Percentiles rank a stretch among this genome's conserved stretches.
Conservation (phyloP, 92 coral and sea anemone species). For the Virgularia gustaviana region DNA sequence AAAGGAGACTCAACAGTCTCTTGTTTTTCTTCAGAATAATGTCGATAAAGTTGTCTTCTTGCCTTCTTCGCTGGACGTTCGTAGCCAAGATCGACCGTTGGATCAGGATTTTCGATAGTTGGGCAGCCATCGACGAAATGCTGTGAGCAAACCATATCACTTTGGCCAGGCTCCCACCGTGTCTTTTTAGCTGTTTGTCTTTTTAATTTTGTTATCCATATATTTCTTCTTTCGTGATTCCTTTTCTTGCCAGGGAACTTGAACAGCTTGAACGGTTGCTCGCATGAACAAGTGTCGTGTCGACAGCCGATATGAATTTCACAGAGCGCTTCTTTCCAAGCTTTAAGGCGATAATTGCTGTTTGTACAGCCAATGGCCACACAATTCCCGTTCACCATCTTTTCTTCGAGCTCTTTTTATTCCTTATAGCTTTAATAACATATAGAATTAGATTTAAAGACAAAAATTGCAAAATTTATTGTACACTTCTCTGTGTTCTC, state of each 20-base stretch:
- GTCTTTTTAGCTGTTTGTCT: slow-evolving; percentile 30
- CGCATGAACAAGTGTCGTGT: slow-evolving; percentile 44
- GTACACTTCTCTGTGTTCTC: neutral
- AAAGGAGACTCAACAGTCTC: slow-evolving; percentile 9
- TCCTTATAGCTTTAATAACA: too few species aligned
- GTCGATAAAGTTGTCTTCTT: slow-evolving; percentile 41
- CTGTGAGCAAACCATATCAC: slow-evolving; percentile 48
- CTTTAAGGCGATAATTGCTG: slow-evolving; percentile 39
- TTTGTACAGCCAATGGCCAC: slow-evolving; percentile 31
- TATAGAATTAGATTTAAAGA: neutral
- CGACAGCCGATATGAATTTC: slow-evolving; percentile 41
- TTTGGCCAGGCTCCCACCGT: slow-evolving; percentile 43
- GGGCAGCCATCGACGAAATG: slow-evolving; percentile 44
- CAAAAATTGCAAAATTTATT: neutral
- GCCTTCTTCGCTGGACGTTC: slow-evolving; percentile 44
- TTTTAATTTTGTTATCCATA: slow-evolving; percentile 37
- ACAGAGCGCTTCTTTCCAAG: too few species aligned
- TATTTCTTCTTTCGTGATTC: slow-evolving; percentile 34
- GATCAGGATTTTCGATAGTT: slow-evolving; percentile 35
- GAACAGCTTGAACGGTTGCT: slow-evolving; percentile 48
- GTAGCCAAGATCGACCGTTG: slow-evolving; percentile 41
- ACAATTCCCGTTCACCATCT: too few species aligned
- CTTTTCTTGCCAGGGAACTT: slow-evolving; percentile 27
- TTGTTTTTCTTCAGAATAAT: slow-evolving; percentile 22
- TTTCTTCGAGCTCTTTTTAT: too few species aligned